A percentile compares a stretch with the other conserved stretches of the same genome.
Evolutionary conservation across 2,888 invertebrate species (phyloP).

Genomic region (Pristionchus arcanus): DNA sequence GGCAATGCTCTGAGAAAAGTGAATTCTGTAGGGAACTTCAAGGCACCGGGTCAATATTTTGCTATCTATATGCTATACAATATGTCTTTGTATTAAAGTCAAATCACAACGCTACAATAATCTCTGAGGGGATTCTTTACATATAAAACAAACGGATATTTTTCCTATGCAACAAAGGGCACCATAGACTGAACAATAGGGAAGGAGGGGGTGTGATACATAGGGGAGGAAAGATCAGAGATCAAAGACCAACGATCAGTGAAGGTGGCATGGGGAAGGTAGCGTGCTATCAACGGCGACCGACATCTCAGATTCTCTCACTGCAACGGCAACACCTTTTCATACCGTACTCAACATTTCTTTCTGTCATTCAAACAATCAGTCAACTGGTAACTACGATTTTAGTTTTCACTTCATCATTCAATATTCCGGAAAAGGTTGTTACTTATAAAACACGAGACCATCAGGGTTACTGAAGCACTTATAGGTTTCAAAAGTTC

Average conservation of each 20-base stretch:
- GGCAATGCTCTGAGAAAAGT: background rate
- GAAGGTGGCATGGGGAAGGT: background rate
- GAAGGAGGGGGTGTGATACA: background rate
- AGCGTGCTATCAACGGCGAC: background rate
- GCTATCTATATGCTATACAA: background rate
- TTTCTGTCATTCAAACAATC: background rate
- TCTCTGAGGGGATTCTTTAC: background rate
- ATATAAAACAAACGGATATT: background rate
- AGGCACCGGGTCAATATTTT: background rate
- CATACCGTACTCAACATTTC: background rate
- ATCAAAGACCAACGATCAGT: background rate
- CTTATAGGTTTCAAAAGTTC: no score
- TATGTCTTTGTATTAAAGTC: background rate
- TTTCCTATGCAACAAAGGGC: background rate
- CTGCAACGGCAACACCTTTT: background rate
- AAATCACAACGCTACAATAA: constrained; percentile 3
- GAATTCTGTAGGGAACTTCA: background rate
- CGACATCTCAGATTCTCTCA: background rate
- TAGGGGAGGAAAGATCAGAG: background rate
- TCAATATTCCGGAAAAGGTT: background rate
- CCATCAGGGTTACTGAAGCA: no score
- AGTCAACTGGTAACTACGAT: background rate
- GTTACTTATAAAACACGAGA: no score
- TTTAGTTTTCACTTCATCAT: background rate
- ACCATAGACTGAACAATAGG: background rate